Evolutionary conservation across 1,140 invertebrate genomes (phyloP), one percentile per base, ranked within the genome.

Genomic region (Lutraria rhynchaena): DNA sequence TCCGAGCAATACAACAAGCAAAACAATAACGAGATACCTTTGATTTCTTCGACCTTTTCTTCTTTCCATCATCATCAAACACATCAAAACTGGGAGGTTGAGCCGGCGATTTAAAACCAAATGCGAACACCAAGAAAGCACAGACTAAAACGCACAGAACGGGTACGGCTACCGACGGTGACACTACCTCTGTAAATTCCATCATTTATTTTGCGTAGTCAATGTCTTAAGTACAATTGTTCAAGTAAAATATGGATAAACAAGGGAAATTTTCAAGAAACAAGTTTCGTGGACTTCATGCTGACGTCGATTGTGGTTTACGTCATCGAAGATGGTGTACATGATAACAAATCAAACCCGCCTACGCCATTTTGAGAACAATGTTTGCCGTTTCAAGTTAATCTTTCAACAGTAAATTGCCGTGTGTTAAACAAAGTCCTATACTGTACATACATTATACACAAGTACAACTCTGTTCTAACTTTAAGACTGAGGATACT

Each of bases 21-120:
- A n/a, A n/a, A n/a, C n/a, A n/a, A n/a, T n/a, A n/a, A n/a, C n/a
- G n/a, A n/a, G n/a, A 37, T 63, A 88, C 87, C 86, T 90, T 90
- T 46, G 83, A 57, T 67, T 88, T 89, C 74, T 88, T 91, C 9
- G 58, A 46, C 76, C 81, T 82, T 57, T 88, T 90, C 61, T 87
- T 87, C 69, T 89, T 89, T 78, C 85, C 87, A 49, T 89, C 85
- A 76, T 91, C 90, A 65, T 92, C 88, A 41, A 89, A 85, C 78
- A 90, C 89, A 85, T 91, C 88, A 83, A 92, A 92, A 84, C 89
- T 92, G 51, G 92, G 91, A 70, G 92, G 92, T 74, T 91, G 91
- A 44, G 86, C 89, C 57, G 92, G 89, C 19, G 92, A 90, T 86
- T 91, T 91, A 83, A 93, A 93, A 55, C 92, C 92, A 83, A 92